These are phyloP conservation scores for Axea sp. DNA, from an alignment of 2,888 invertebrate species.

Conservation along the genomic window DNA sequence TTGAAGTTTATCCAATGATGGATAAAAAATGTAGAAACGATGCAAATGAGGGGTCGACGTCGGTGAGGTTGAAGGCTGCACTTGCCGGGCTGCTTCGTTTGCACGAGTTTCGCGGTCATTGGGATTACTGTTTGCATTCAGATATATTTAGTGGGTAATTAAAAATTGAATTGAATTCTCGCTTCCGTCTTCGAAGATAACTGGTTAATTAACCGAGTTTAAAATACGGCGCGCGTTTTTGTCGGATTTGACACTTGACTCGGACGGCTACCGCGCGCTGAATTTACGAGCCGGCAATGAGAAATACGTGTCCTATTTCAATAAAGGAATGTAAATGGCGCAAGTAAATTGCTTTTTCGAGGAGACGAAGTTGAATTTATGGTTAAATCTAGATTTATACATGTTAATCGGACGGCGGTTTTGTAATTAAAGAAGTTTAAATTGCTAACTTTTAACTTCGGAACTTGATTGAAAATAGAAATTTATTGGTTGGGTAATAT, in stretches of 20 bases:
- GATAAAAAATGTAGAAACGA: no score
- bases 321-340: conserved; percentile 17
- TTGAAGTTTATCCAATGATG: no score
- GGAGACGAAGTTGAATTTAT: not conserved
- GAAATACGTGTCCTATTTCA: conserved; percentile 22
- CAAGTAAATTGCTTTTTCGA: conserved; percentile 14
- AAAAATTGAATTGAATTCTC: conserved; percentile 17
- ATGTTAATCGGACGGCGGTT: conserved; percentile 2
- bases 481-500: no score
- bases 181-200: conserved; percentile 7
- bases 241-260: conserved; percentile 16
- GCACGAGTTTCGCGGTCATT: not conserved
- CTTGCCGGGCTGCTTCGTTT: no score
- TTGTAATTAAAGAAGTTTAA: no score
- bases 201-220: conserved; percentile 25
- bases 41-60: no score
- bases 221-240: conserved; percentile 18
- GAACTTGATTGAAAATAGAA: no score
- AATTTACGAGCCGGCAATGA: conserved; percentile 23
- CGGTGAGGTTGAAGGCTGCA: no score
- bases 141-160: conserved; percentile 2
- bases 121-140: not conserved
- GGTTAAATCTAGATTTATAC: conserved; percentile 9
- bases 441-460: no score
- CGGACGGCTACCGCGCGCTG: conserved; percentile 6